These are phyloP conservation scores for Galeruca laticollis DNA, from an alignment of 2,888 invertebrate species.

Conservation along the genomic window DNA sequence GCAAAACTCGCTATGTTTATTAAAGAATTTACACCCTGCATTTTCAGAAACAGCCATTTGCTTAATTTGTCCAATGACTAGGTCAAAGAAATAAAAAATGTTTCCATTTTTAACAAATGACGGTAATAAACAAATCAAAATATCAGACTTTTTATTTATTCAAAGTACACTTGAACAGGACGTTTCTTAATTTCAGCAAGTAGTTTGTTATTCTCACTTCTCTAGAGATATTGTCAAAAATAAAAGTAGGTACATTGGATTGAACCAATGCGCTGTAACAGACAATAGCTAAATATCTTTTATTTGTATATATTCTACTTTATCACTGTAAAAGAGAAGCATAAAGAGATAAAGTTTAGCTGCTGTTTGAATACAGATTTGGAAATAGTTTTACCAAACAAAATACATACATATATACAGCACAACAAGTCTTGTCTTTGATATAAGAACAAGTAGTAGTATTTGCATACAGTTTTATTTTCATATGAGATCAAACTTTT, in stretches of 20 bases:
- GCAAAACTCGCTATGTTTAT: no score
- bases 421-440: no score
- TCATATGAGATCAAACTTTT: no score
- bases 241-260: slow-evolving; percentile 5
- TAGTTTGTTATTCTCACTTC: background rate
- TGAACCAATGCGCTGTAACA: slow-evolving; percentile 1
- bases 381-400: background rate
- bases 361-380: background rate
- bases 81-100: no score
- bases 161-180: background rate
- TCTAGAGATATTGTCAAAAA: slow-evolving; percentile 11
- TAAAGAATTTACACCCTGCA: no score
- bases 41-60: no score
- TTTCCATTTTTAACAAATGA: no score
- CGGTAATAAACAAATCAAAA: no score
- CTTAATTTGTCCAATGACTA: no score
- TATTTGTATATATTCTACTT: background rate
- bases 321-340: background rate
- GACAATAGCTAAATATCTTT: slow-evolving; percentile 5
- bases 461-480: no score
- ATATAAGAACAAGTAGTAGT: no score
- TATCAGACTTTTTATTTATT: background rate
- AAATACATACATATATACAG: background rate
- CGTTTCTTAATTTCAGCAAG: background rate
- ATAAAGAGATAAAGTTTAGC: background rate